Evolutionary conservation across 2,113 vertebrate genomes (phyloP).

Genomic region (Carollia perspicillata): DNA sequence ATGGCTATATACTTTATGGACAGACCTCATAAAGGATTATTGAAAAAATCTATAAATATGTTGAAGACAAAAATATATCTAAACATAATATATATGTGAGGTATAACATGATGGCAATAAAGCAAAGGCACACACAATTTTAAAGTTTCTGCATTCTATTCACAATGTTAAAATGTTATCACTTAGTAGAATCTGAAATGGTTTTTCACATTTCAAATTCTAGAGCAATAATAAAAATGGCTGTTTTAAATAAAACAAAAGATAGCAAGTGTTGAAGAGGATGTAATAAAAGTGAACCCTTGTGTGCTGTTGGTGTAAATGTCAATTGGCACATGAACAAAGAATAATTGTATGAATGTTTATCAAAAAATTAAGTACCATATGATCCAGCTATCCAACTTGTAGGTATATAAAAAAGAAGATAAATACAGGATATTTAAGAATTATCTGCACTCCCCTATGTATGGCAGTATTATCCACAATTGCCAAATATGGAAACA

Average conservation of each 20-base stretch:
- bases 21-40: background rate
- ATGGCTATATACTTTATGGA: no score
- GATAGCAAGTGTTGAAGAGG: background rate
- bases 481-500: background rate
- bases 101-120: background rate
- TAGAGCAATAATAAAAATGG: background rate
- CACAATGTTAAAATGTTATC: background rate
- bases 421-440: background rate
- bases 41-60: background rate
- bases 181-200: background rate
- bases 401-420: background rate
- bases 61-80: background rate
- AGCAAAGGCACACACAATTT: background rate
- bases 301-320: background rate
- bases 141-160: background rate
- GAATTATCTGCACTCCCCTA: background rate
- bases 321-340: background rate
- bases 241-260: background rate
- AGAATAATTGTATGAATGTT: background rate
- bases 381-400: background rate
- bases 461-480: background rate
- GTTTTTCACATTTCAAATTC: background rate
- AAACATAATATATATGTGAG: background rate
- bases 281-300: background rate
- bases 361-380: background rate